Percentiles rank a stretch among this genome's conserved stretches.
Evolutionary conservation across 2,797 vertebrate species (phyloP).

Genomic region (Sebastes paucispinis): DNA sequence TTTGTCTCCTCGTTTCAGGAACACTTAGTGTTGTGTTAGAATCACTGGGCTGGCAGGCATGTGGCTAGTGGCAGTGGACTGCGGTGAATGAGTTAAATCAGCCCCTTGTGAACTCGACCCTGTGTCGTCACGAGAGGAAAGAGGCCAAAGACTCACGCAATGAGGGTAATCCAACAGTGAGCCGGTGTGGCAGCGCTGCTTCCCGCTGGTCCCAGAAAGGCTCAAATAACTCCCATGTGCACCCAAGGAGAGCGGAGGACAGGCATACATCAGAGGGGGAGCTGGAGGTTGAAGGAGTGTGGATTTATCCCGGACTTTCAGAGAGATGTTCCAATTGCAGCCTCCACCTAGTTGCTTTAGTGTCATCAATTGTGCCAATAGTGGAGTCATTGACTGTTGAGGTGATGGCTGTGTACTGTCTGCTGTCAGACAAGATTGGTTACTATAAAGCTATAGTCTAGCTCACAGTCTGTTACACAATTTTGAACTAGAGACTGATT

Average conservation of each 20-base stretch:
- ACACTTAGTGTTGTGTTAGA: slow-evolving; percentile 69
- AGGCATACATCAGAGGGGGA: slow-evolving; percentile 71
- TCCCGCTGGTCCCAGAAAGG: slow-evolving; percentile 76
- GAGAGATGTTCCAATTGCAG: slow-evolving; percentile 66
- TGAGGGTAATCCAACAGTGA: slow-evolving; percentile 76
- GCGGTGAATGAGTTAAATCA: slow-evolving; percentile 84
- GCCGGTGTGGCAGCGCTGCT: slow-evolving; percentile 72
- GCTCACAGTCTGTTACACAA: slow-evolving; percentile 1
- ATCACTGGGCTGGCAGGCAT: slow-evolving; percentile 74
- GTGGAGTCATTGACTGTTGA: slow-evolving; percentile 52
- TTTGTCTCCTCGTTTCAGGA: slow-evolving; percentile 74
- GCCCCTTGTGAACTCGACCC: slow-evolving; percentile 69
- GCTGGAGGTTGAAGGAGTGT: slow-evolving; percentile 61
- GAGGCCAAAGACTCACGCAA: slow-evolving; percentile 77
- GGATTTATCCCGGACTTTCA: slow-evolving; percentile 66
- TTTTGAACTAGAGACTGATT: neutral
- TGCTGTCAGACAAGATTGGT: slow-evolving; percentile 62
- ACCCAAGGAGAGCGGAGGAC: slow-evolving; percentile 75
- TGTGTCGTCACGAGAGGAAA: slow-evolving; percentile 71
- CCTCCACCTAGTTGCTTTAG: slow-evolving; percentile 54
- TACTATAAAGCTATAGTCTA: slow-evolving; percentile 8
- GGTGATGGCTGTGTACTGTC: slow-evolving; percentile 59
- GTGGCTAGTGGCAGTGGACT: slow-evolving; percentile 77
- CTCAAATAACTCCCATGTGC: slow-evolving; percentile 79
- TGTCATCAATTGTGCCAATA: slow-evolving; percentile 72